phyloP scores from a whole-genome alignment of 1,140 invertebrate species.

The Gryon sp. region DNA sequence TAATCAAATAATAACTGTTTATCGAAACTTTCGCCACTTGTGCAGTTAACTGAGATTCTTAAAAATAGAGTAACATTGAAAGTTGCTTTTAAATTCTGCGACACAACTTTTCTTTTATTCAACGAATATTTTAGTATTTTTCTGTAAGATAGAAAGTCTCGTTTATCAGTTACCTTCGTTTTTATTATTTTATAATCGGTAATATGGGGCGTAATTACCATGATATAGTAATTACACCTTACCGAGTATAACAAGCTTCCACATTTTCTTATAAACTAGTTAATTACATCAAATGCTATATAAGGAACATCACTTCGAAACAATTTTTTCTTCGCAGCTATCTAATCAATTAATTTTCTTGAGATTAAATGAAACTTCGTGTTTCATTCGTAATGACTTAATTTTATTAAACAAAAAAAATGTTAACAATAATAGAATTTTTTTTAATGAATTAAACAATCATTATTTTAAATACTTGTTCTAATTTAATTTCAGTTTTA shows the following conservation, averaged over 20 bases:
- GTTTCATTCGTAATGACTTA: slow-evolving; percentile 4
- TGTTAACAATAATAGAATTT: too few species aligned
- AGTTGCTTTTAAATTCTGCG: too few species aligned
- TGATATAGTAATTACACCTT: slow-evolving; percentile 7
- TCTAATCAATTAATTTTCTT: slow-evolving; percentile 12
- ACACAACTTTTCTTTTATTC: too few species aligned
- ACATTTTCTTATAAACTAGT: slow-evolving; percentile 16
- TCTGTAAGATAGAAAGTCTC: too few species aligned
- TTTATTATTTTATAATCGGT: slow-evolving; percentile 9
- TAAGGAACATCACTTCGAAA: slow-evolving; percentile 4
- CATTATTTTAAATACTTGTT: too few species aligned
- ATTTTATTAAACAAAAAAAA: slow-evolving; percentile 1
- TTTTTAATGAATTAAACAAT: too few species aligned
- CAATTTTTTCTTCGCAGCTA: neutral
- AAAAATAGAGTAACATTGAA: too few species aligned
- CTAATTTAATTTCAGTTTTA: too few species aligned
- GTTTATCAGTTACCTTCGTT: neutral
- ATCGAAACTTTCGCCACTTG: slow-evolving; percentile 2
- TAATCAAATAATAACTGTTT: slow-evolving; percentile 19
- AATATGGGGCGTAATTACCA: neutral
- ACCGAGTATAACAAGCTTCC: slow-evolving; percentile 4
- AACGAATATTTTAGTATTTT: too few species aligned
- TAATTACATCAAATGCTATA: slow-evolving; percentile 8
- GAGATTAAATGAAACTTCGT: slow-evolving; percentile 6
- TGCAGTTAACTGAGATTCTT: too few species aligned